phyloP scores from a whole-genome alignment of 2,113 vertebrate species.

The Cheilinus undulatus region DNA sequence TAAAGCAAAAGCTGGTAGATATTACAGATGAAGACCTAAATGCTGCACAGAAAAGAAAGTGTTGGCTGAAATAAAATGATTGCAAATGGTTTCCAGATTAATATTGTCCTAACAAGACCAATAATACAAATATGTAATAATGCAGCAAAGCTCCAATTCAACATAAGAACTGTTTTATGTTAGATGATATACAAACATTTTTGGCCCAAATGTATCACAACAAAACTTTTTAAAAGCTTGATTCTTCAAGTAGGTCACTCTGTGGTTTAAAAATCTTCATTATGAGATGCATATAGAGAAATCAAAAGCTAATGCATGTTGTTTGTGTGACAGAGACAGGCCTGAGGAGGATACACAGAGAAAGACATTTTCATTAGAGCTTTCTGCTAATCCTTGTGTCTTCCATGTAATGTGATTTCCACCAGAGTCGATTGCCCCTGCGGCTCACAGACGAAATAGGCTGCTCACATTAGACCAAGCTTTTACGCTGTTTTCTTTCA shows the following conservation, averaged over 20 bases:
- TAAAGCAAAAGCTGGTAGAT: too few species aligned
- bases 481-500: neutral
- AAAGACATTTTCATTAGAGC: slow-evolving; percentile 69
- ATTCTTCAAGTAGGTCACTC: neutral
- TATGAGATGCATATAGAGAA: neutral
- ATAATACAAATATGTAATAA: too few species aligned
- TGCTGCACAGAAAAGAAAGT: too few species aligned
- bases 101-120: too few species aligned
- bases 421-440: slow-evolving; percentile 61
- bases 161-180: neutral
- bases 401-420: slow-evolving; percentile 73
- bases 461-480: slow-evolving; percentile 35
- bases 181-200: neutral
- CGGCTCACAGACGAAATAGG: slow-evolving; percentile 48
- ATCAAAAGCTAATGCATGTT: slow-evolving; percentile 14
- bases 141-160: too few species aligned
- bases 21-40: too few species aligned
- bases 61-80: too few species aligned
- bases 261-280: neutral
- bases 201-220: neutral
- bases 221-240: too few species aligned
- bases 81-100: too few species aligned
- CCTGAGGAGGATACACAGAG: slow-evolving; percentile 27
- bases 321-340: slow-evolving; percentile 3
- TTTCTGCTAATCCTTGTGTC: slow-evolving; percentile 66